These are phyloP conservation scores for Oreochromis tanganicae DNA, from an alignment of 2,113 vertebrate species.

Conservation along the genomic window DNA sequence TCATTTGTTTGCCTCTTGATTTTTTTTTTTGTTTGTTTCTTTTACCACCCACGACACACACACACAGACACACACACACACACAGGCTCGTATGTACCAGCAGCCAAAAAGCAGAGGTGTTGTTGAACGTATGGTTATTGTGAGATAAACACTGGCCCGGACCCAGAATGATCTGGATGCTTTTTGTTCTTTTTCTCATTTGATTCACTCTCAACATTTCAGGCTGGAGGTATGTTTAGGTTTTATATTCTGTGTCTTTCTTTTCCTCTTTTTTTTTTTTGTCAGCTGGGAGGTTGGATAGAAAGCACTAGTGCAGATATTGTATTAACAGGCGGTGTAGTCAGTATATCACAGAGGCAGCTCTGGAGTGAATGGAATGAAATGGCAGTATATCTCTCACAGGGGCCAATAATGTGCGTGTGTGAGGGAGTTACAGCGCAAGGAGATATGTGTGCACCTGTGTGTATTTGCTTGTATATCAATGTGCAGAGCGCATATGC, in stretches of 20 bases:
- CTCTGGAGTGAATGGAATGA: slow-evolving; percentile 56
- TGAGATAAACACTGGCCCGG: slow-evolving; percentile 64
- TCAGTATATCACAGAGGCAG: slow-evolving; percentile 51
- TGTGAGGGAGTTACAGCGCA: not conserved
- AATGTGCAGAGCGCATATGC: not conserved
- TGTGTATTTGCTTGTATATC: not conserved
- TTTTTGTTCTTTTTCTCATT: slow-evolving; percentile 26
- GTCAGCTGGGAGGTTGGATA: not conserved
- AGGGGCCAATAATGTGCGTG: slow-evolving; percentile 24
- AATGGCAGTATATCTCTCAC: slow-evolving; percentile 57
- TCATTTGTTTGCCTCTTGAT: slow-evolving; percentile 33
- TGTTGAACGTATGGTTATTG: slow-evolving; percentile 66
- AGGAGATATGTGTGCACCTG: not conserved
- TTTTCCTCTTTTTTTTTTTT: not conserved
- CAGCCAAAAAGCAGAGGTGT: slow-evolving; percentile 59
- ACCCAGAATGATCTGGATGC: slow-evolving; percentile 47
- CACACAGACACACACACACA: not conserved
- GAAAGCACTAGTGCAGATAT: slow-evolving; percentile 46
- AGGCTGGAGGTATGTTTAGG: not conserved
- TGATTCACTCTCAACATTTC: slow-evolving; percentile 13
- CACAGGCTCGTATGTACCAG: not conserved
- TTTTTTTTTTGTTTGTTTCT: not conserved
- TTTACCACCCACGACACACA: not conserved
- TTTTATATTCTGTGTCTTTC: not conserved
- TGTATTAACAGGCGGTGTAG: slow-evolving; percentile 40